These are phyloP conservation scores for Tylochromis polylepis DNA, from an alignment of 2,113 vertebrate species.

Conservation along the genomic window DNA sequence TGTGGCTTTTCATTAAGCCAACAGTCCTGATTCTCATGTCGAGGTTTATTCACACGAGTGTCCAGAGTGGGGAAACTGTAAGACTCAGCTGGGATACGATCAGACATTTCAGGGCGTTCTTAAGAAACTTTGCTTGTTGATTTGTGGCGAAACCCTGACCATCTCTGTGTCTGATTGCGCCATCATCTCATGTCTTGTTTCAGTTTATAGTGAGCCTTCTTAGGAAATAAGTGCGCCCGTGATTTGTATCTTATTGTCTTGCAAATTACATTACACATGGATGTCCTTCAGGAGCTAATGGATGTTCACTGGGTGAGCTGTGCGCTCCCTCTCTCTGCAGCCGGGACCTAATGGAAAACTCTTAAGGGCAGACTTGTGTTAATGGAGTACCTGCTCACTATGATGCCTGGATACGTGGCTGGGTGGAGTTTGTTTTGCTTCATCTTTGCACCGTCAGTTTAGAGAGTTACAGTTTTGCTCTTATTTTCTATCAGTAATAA, in stretches of 20 bases:
- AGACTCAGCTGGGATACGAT: background rate
- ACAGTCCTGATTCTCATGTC: slow-evolving; percentile 12
- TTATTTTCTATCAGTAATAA: background rate
- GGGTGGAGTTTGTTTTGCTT: background rate
- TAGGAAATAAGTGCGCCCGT: background rate
- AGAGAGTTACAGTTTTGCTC: background rate
- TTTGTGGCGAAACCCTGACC: background rate
- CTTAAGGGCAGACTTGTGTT: background rate
- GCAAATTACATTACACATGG: background rate
- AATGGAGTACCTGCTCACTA: background rate
- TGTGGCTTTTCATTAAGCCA: slow-evolving; percentile 26
- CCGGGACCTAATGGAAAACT: background rate
- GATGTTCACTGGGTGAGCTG: background rate
- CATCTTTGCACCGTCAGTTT: background rate
- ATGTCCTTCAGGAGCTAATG: slow-evolving; percentile 13
- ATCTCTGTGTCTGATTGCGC: background rate
- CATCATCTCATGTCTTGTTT: background rate
- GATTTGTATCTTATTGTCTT: slow-evolving; percentile 7
- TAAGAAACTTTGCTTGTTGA: background rate
- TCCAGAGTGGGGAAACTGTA: background rate
- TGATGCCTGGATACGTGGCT: background rate
- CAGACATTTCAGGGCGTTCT: background rate
- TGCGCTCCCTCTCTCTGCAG: background rate
- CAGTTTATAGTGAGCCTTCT: background rate
- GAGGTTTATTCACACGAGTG: background rate